A percentile compares a stretch with the other conserved stretches of the same genome.
These are phyloP conservation scores for Drosophila neoperkinsi DNA, from an alignment of 2,888 invertebrate genomes.

Conservation along the genomic window DNA sequence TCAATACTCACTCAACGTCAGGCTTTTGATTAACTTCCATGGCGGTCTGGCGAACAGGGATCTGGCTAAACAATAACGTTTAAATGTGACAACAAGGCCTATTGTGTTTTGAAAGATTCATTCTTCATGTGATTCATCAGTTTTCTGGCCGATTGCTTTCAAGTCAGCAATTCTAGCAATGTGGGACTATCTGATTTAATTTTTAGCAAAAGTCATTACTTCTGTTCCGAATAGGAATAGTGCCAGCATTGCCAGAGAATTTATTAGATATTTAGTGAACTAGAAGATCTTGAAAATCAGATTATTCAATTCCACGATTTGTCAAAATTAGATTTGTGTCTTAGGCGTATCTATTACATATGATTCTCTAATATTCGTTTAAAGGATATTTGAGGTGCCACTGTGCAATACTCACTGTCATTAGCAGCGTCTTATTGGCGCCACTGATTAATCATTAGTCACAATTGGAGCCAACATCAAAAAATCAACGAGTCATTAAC, in stretches of 20 bases:
- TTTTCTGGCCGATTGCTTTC: slow-evolving; percentile 30
- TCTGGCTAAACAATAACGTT: slow-evolving; percentile 9
- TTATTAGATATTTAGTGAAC: neutral
- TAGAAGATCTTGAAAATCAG: no score
- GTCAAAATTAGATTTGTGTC: no score
- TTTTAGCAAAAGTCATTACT: neutral
- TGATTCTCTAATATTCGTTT: neutral
- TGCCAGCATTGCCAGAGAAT: neutral
- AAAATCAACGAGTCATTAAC: slow-evolving; percentile 24
- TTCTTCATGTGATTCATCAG: slow-evolving; percentile 43
- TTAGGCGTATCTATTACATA: neutral
- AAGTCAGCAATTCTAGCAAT: neutral
- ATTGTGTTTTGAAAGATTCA: slow-evolving; percentile 18
- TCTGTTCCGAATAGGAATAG: neutral
- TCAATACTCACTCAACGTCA: neutral
- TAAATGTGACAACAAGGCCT: slow-evolving; percentile 27
- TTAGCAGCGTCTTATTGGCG: slow-evolving; percentile 32
- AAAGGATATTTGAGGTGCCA: neutral
- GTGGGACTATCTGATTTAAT: neutral
- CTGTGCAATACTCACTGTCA: neutral
- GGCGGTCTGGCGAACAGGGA: neutral
- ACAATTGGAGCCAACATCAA: neutral
- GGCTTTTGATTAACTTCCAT: slow-evolving; percentile 13
- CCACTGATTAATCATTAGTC: slow-evolving; percentile 33
- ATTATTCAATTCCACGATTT: neutral